Evolutionary conservation across 2,113 vertebrate species (phyloP).

Genomic region (Hydrochoerus hydrochaeris): DNA sequence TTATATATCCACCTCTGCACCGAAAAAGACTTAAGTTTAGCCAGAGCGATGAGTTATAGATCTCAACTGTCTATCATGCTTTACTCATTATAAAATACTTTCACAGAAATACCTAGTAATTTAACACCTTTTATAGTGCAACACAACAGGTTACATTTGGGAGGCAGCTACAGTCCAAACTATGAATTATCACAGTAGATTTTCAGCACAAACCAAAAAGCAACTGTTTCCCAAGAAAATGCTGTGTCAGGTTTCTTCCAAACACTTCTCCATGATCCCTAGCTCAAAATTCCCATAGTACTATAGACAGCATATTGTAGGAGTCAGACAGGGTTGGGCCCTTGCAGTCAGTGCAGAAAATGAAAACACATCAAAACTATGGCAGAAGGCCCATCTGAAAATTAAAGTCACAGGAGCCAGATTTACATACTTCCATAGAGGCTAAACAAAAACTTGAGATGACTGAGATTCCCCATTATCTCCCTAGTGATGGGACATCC

Average conservation of each 20-base stretch:
- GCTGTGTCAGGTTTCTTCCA: background rate
- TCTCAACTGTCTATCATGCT: background rate
- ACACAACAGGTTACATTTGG: background rate
- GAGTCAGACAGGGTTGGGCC: too few species aligned
- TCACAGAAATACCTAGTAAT: background rate
- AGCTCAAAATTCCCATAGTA: background rate
- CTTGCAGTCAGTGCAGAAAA: too few species aligned
- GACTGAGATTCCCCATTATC: too few species aligned
- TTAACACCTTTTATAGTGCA: background rate
- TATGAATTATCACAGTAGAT: background rate
- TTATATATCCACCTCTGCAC: background rate
- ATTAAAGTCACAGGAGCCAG: too few species aligned
- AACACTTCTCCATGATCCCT: background rate
- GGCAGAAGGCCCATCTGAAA: too few species aligned
- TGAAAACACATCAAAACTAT: too few species aligned
- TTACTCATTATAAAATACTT: background rate
- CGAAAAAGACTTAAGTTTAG: conserved; percentile 43
- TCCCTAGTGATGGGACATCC: too few species aligned
- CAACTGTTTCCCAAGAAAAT: background rate
- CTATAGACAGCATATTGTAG: too few species aligned
- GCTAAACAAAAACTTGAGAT: too few species aligned
- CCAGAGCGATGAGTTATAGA: background rate
- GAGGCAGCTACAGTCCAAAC: background rate
- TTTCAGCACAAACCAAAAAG: conserved; percentile 7
- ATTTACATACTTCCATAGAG: too few species aligned